These are phyloP conservation scores for Poecile atricapillus DNA, from an alignment of 2,113 vertebrate species.

Conservation along the genomic window DNA sequence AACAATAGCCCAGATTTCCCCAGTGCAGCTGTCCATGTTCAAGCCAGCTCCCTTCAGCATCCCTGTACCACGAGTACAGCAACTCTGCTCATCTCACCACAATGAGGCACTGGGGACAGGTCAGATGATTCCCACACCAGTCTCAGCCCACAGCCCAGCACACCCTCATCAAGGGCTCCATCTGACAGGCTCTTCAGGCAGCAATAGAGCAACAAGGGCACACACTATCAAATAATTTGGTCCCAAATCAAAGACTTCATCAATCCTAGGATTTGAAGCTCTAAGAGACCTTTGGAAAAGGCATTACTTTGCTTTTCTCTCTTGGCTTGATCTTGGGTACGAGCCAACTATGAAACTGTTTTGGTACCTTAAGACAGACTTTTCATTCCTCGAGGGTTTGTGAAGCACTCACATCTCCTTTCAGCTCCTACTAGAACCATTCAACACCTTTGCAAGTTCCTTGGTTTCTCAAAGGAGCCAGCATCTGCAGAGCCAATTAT, in stretches of 20 bases:
- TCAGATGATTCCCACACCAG: neutral
- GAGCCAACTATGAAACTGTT: neutral
- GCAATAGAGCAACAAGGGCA: neutral
- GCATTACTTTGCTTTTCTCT: neutral
- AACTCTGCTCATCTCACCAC: neutral
- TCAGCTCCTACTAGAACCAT: neutral
- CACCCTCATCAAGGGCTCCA: accelerated
- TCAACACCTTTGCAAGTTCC: constrained; percentile 1
- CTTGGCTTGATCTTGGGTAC: neutral
- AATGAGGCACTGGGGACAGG: neutral
- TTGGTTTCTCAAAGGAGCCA: neutral
- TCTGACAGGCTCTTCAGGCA: neutral
- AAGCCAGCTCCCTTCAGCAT: neutral
- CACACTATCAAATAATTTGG: neutral
- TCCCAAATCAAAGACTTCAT: neutral
- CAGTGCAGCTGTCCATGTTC: neutral
- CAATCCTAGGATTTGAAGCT: neutral
- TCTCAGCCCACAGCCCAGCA: neutral
- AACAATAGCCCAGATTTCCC: neutral
- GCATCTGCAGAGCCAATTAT: neutral
- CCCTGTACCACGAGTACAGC: neutral
- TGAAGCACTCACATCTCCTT: constrained; percentile 12
- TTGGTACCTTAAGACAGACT: neutral
- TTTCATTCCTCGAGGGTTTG: neutral
- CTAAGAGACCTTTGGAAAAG: neutral